Evolutionary conservation across 1,140 invertebrate genomes (phyloP).

Genomic region (Brachionus sp.): DNA sequence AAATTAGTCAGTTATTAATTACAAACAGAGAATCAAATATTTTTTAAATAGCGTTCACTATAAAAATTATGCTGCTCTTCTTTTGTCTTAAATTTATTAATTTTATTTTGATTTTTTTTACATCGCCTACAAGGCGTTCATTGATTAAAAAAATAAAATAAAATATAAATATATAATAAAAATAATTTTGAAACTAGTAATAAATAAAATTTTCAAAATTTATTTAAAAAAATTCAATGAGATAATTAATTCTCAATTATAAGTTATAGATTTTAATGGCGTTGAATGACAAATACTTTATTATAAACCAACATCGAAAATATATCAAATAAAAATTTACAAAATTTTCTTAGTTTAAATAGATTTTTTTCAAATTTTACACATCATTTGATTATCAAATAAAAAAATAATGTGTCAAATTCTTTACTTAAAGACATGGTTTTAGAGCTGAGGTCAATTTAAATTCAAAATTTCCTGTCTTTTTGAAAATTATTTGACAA

Average conservation of each 20-base stretch:
- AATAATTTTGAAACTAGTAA: too few species aligned
- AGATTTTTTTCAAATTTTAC: not conserved
- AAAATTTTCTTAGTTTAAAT: not conserved
- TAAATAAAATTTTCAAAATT: not conserved
- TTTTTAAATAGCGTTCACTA: too few species aligned
- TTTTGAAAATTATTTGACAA: not conserved
- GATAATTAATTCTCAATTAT: not conserved
- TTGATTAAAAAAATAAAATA: too few species aligned
- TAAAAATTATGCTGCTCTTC: too few species aligned
- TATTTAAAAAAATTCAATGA: not conserved
- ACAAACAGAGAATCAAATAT: too few species aligned
- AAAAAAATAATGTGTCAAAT: not conserved
- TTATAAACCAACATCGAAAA: constrained; percentile 4
- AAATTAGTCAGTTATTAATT: too few species aligned
- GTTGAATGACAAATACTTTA: not conserved
- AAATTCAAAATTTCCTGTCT: not conserved
- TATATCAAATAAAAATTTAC: not conserved
- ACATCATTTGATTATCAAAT: not conserved
- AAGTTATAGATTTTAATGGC: not conserved
- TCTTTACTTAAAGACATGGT: not conserved
- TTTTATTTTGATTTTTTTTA: too few species aligned
- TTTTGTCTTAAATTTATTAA: too few species aligned
- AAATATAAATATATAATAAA: too few species aligned
- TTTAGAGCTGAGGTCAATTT: not conserved
- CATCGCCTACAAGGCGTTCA: too few species aligned